Percentiles rank a stretch among this genome's conserved stretches.
These are phyloP conservation scores for Oxystoma pomonae DNA, from an alignment of 2,888 invertebrate species.

Conservation along the genomic window DNA sequence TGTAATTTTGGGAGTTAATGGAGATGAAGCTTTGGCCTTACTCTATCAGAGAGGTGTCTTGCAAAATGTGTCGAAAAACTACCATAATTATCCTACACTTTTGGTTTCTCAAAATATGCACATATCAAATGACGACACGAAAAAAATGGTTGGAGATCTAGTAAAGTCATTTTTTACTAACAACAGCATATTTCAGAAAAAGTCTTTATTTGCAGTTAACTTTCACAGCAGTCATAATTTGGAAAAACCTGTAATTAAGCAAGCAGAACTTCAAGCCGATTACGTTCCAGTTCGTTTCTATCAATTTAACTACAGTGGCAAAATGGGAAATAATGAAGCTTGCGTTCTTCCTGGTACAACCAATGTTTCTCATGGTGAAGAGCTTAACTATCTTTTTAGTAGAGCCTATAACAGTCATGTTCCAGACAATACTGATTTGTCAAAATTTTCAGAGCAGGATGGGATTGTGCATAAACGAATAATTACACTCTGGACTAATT, in stretches of 20 bases:
- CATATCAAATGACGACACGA: neutral
- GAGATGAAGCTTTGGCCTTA: slow-evolving; percentile 9
- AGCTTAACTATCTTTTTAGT: slow-evolving; percentile 14
- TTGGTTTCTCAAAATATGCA: slow-evolving; percentile 12
- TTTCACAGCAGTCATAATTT: slow-evolving; percentile 11
- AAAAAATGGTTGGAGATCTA: neutral
- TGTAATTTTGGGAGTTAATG: slow-evolving; percentile 7
- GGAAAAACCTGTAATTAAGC: slow-evolving; percentile 4
- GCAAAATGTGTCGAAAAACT: neutral
- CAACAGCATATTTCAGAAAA: neutral
- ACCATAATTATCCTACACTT: slow-evolving; percentile 8
- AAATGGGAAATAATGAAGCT: neutral
- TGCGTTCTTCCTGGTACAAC: slow-evolving; percentile 3
- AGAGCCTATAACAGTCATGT: slow-evolving; percentile 7
- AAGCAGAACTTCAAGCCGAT: neutral
- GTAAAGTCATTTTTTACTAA: slow-evolving; percentile 3
- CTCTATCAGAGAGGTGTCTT: neutral
- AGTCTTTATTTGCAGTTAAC: slow-evolving; percentile 1
- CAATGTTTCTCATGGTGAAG: slow-evolving; percentile 11
- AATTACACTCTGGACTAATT: slow-evolving; percentile 12
- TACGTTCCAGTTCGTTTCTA: neutral
- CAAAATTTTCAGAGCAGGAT: neutral
- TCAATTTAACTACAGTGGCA: neutral
- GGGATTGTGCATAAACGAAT: slow-evolving; percentile 10
- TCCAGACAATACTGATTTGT: slow-evolving; percentile 10